Base-by-base conservation (phyloP, 35 echinoderm and acorn worm species). In the Lytechinus variegatus region DNA sequence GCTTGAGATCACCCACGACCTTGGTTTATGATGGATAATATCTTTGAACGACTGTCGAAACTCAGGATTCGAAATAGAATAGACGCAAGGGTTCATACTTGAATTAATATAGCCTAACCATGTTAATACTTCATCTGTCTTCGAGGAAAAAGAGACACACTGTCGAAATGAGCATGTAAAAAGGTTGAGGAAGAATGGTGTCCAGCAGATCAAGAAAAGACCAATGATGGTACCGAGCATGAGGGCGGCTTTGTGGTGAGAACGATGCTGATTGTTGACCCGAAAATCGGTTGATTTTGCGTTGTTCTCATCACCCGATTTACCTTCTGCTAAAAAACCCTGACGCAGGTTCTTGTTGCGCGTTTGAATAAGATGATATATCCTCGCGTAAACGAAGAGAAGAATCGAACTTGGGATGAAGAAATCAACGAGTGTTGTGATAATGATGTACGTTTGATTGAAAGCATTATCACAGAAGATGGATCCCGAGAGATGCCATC, bases 21-120 rank as follows among this genome's bases (percentile, higher is more conserved):
- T 93, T 54, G 92, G 92, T 55, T 57, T 33, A 24, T 54, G 52
- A 54, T 54, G 86, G 12, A 95, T 9, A 55, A 95, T 89, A 27
- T 88, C 21, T 54, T 88, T 86, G n/a, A 95, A 95, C 8, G 95
- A 54, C 27, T 89, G 14, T 27, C 95, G 95, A 53, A 95, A 95
- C 6, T 87, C 52, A 21, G 79, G 79, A 66, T 95, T 95, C 13
- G 87, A 95, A 61, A 95, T 95, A 28, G 53, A 52, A 89, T 95
- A 95, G 6, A 95, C 60, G 28, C 16, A 21, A 12, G 95, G 95
- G 27, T 95, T 95, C 27, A 95, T 86, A 53, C 72, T 54, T 19
- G 95, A 95, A 24, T 95, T 95, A 9, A 95, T 52, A 52, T 89
- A 95, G 1, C 95, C 95, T 8, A 95, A 13, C 95, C 95, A 95